Evolutionary conservation across 2,888 invertebrate species (phyloP).

Genomic region (Lamellibrachia satsuma): DNA sequence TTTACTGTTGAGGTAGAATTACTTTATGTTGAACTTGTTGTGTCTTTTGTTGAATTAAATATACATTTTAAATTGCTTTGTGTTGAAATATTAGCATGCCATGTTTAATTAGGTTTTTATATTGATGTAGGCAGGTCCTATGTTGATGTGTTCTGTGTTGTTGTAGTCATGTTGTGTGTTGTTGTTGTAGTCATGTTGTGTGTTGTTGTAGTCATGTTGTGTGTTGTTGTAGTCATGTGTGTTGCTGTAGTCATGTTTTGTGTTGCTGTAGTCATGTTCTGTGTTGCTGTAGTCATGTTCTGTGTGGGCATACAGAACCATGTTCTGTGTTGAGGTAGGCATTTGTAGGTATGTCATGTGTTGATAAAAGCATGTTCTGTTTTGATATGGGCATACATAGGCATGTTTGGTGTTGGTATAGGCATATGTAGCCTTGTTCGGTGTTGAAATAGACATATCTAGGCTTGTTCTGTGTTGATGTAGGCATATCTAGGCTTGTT

Average conservation of each 20-base stretch:
- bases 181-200: not conserved
- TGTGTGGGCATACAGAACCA: too few species aligned
- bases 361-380: not conserved
- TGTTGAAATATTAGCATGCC: not conserved
- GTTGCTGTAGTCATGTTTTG: not conserved
- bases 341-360: conserved; percentile 30
- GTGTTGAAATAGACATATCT: not conserved
- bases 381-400: conserved; percentile 23
- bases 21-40: not conserved
- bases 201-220: not conserved
- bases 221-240: not conserved
- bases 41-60: not conserved
- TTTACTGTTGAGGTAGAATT: not conserved
- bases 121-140: conserved; percentile 29
- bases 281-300: not conserved
- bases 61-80: not conserved
- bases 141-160: not conserved
- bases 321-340: conserved; percentile 20
- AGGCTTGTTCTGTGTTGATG: not conserved
- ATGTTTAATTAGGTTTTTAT: conserved; percentile 41
- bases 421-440: not conserved
- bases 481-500: not conserved
- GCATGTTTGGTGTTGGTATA: not conserved
- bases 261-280: not conserved
- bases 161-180: not conserved